These are phyloP conservation scores for Melitaea athalia DNA, from an alignment of 2,888 invertebrate genomes.

Conservation along the genomic window DNA sequence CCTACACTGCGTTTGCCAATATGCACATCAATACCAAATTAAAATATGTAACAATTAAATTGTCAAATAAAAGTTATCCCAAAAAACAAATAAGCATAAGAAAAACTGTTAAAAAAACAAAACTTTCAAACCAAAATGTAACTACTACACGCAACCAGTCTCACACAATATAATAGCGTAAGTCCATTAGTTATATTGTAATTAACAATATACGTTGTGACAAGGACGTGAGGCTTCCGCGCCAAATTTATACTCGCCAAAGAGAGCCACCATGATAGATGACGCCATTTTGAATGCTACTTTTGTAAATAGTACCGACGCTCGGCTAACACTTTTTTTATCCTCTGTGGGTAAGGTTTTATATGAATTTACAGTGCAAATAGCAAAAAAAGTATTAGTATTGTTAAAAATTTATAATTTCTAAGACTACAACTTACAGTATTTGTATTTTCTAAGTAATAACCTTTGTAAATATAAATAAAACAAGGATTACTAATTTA, in stretches of 20 bases:
- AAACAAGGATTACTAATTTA: too few relatives aligned
- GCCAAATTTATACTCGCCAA: conserved; percentile 45
- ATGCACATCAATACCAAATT: too few relatives aligned
- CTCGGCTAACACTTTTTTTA: conserved; percentile 43
- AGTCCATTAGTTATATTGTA: conserved; percentile 46
- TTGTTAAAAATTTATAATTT: conserved; percentile 1
- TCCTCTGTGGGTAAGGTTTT: conserved; percentile 39
- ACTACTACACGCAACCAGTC: background rate
- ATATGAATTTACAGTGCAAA: conserved; percentile 35
- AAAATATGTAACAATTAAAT: too few relatives aligned
- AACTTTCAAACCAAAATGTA: background rate
- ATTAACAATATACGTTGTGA: conserved; percentile 45
- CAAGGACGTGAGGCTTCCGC: conserved; percentile 45
- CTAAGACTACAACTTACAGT: too few relatives aligned
- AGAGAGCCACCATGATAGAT: conserved; percentile 53
- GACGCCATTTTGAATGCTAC: conserved; percentile 55
- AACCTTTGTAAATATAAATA: too few relatives aligned
- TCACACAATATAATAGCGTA: conserved; percentile 3
- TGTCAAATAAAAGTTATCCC: too few relatives aligned
- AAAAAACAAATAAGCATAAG: background rate
- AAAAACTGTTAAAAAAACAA: too few relatives aligned
- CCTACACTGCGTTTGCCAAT: too few relatives aligned
- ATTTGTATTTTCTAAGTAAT: too few relatives aligned
- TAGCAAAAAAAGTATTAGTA: conserved; percentile 37
- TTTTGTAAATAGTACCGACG: conserved; percentile 48